These are phyloP conservation scores for Morone saxatilis DNA, from an alignment of 2,113 vertebrate species.

Conservation along the genomic window DNA sequence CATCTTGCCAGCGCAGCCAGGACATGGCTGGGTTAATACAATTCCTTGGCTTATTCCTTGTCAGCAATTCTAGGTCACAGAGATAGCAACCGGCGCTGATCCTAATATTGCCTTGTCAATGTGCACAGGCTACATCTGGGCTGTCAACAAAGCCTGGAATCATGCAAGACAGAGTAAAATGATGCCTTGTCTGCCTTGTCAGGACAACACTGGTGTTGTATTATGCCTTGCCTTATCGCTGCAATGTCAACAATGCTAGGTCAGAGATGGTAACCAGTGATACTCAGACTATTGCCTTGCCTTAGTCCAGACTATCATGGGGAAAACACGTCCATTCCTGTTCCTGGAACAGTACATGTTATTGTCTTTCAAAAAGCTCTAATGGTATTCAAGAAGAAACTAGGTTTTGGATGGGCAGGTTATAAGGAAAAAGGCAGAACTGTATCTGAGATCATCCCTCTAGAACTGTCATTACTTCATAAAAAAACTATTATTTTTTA, in stretches of 20 bases:
- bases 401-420: not conserved
- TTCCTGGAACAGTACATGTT: not conserved
- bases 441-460: not conserved
- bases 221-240: constrained; percentile 12
- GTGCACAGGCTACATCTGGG: constrained; percentile 37
- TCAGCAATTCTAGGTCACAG: constrained; percentile 62
- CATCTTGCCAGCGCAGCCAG: constrained; percentile 52
- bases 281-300: not conserved
- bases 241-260: constrained; percentile 24
- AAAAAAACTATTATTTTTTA: not conserved
- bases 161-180: not conserved
- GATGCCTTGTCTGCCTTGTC: constrained; percentile 17
- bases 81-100: constrained; percentile 39
- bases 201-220: not conserved
- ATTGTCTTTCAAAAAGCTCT: not conserved
- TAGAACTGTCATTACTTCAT: not conserved
- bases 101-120: constrained; percentile 54
- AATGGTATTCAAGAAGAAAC: not conserved
- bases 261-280: constrained; percentile 24
- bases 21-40: constrained; percentile 53
- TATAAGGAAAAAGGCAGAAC: not conserved
- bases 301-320: not conserved
- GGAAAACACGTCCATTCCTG: not conserved
- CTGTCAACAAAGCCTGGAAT: constrained; percentile 38
- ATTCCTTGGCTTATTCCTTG: constrained; percentile 55